Percentiles rank a stretch among this genome's conserved stretches.
phyloP scores from a whole-genome alignment of 2,888 invertebrate genomes.

The Dryadula phaetusa region DNA sequence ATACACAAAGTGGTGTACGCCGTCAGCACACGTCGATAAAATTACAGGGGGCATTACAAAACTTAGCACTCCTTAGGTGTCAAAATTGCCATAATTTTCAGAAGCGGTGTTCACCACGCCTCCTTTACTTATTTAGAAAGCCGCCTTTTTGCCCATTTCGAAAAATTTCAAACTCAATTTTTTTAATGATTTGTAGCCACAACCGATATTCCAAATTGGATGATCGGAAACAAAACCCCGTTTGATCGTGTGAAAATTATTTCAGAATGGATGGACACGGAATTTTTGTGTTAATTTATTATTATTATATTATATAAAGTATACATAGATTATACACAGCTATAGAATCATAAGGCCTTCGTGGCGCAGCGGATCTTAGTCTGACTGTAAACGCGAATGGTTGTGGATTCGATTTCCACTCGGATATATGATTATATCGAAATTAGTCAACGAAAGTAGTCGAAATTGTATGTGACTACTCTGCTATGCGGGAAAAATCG shows the following conservation, averaged over 20 bases:
- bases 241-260: slow-evolving; percentile 79
- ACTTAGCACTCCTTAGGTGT: slow-evolving; percentile 83
- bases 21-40: slow-evolving; percentile 69
- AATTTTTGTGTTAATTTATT: slow-evolving; percentile 46
- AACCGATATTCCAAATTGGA: slow-evolving; percentile 79
- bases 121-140: slow-evolving; percentile 62
- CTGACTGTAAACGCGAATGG: too few species aligned
- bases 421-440: too few species aligned
- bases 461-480: too few species aligned
- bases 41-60: slow-evolving; percentile 74
- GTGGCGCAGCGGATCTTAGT: too few species aligned
- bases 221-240: slow-evolving; percentile 70
- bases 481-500: too few species aligned
- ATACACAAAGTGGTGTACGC: slow-evolving; percentile 56
- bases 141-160: slow-evolving; percentile 76
- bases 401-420: too few species aligned
- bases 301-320: background rate
- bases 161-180: slow-evolving; percentile 69
- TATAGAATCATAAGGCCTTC: too few species aligned
- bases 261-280: slow-evolving; percentile 53
- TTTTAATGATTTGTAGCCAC: slow-evolving; percentile 80
- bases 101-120: slow-evolving; percentile 71
- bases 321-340: too few species aligned
- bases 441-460: too few species aligned
- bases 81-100: slow-evolving; percentile 83